Conservation (phyloP, 1,140 invertebrate species). For the Ceratoteleas bidentatus region DNA sequence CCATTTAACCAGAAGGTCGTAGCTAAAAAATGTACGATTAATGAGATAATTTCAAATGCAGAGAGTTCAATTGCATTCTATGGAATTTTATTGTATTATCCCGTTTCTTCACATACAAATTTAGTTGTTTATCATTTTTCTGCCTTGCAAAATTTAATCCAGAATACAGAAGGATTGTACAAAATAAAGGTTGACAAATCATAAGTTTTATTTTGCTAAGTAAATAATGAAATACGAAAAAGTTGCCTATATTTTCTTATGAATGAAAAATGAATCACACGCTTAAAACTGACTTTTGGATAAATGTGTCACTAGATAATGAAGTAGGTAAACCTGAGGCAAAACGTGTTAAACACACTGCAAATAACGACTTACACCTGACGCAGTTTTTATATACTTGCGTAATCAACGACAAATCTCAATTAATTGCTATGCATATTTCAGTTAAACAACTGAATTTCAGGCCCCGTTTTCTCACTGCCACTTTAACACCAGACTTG, state of each 20-base stretch:
- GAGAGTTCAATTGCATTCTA: too few relatives aligned
- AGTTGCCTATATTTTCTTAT: background rate
- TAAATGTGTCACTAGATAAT: constrained; percentile 29
- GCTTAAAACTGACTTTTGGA: constrained; percentile 1
- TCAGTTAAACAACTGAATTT: too few relatives aligned
- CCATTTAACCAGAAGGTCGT: constrained; percentile 14
- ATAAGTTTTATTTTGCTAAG: too few relatives aligned
- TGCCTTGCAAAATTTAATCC: too few relatives aligned
- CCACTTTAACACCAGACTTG: too few relatives aligned
- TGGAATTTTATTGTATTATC: background rate
- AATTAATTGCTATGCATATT: background rate
- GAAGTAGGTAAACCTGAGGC: constrained; percentile 31
- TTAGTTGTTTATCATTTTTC: too few relatives aligned
- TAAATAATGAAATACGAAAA: too few relatives aligned
- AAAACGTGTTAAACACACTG: constrained; percentile 29
- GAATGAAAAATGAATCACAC: background rate
- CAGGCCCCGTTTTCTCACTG: too few relatives aligned
- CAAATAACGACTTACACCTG: constrained; percentile 29
- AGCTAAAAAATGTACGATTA: background rate
- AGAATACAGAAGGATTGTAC: too few relatives aligned
- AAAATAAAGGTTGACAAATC: too few relatives aligned
- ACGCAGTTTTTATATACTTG: constrained; percentile 10
- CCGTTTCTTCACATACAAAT: constrained; percentile 1
- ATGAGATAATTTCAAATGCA: background rate
- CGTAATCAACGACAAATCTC: background rate